These are phyloP conservation scores for Chelon auratus DNA, from an alignment of 2,797 vertebrate species.

Conservation along the genomic window DNA sequence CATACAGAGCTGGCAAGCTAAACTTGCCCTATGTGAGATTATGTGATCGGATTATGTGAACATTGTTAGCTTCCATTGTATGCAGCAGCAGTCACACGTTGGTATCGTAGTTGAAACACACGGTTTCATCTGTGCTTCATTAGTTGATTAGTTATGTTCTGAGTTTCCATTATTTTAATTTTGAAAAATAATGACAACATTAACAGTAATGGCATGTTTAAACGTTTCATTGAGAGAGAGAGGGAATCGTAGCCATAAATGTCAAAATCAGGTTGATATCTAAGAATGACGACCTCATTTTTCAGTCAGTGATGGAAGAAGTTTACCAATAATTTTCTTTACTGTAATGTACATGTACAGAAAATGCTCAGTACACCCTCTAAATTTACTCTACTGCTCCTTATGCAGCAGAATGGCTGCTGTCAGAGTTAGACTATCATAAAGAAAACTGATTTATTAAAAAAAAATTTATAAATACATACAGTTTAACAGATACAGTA, in stretches of 20 bases:
- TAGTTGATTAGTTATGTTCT: no score
- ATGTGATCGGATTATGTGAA: background rate
- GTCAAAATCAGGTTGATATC: no score
- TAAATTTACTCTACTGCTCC: no score
- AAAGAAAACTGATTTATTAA: background rate
- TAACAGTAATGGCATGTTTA: no score
- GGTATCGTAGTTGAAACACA: background rate
- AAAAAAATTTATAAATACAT: background rate
- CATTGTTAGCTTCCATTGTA: background rate
- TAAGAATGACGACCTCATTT: no score
- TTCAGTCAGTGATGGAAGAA: background rate
- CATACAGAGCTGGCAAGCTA: constrained; percentile 10
- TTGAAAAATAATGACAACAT: no score
- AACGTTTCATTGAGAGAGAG: no score
- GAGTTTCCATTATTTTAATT: no score
- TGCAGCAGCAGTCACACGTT: background rate
- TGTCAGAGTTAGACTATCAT: background rate
- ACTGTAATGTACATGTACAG: no score
- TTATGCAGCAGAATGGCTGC: background rate
- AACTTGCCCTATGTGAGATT: constrained; percentile 27
- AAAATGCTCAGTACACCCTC: no score
- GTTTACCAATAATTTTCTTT: background rate
- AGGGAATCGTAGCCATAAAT: no score
- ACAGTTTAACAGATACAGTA: background rate
- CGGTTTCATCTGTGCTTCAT: no score